Percentiles rank a stretch among this genome's conserved stretches.
Conservation (phyloP, 2,888 invertebrate species). For the Sarcophaga variegata region DNA sequence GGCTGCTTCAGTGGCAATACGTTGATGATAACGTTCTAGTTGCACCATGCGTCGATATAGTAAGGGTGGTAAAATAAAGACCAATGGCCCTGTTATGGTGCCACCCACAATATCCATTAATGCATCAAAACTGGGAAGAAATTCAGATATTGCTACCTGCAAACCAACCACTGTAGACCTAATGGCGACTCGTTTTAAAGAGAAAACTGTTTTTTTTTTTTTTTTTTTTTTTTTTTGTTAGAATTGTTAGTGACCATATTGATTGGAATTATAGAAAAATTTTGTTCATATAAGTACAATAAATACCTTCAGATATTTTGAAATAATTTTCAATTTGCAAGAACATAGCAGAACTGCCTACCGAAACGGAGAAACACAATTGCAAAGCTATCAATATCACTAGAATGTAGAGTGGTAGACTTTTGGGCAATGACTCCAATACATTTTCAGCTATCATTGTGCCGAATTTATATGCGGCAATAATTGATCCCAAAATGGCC, state of each 20-base stretch:
- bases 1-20: constrained; percentile 78
- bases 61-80: constrained; percentile 92
- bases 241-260: background rate
- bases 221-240: background rate
- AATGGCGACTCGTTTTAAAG: constrained; percentile 87
- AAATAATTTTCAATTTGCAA: constrained; percentile 91
- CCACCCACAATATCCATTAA: constrained; percentile 94
- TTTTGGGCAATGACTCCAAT: constrained; percentile 86
- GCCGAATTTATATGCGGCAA: constrained; percentile 87
- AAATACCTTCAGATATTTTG: constrained; percentile 87
- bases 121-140: constrained; percentile 92
- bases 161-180: constrained; percentile 87
- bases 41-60: constrained; percentile 88
- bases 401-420: constrained; percentile 85
- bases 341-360: constrained; percentile 90
- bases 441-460: constrained; percentile 85
- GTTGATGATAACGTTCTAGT: constrained; percentile 81
- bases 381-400: constrained; percentile 90
- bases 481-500: constrained; percentile 85
- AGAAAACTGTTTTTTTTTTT: constrained; percentile 85
- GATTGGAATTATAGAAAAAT: background rate
- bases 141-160: constrained; percentile 90
- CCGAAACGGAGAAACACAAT: constrained; percentile 89
- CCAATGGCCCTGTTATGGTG: constrained; percentile 90
- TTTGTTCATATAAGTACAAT: background rate